Base-by-base conservation (phyloP, 1,140 invertebrate genomes). In the Colletes latitarsis region DNA sequence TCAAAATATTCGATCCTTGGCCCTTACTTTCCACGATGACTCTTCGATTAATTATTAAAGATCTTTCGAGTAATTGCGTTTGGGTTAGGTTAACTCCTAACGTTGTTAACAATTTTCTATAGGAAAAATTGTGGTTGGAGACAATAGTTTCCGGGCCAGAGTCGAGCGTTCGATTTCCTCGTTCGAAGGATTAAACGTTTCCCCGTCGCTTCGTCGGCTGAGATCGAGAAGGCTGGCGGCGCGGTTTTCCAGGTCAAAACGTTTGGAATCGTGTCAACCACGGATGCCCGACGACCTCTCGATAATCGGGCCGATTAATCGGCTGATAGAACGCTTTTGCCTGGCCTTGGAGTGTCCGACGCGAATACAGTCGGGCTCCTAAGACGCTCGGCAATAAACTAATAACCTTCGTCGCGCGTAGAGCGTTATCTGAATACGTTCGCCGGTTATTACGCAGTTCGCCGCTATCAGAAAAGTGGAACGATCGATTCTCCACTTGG, bases 401-500 rank as follows among this genome's bases (percentile, higher is more conserved):
- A 67, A 70, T 82, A 82, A 84, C 72, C 83, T 84, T 82, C 49
- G 60, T 17, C 84, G 58, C 58, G 78, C 49, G 14, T 66, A 17
- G 57, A 77, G 70, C 82, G 49, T 82, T 82, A 82, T 85, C 82
- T 86, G 82, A 86, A 85, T 64, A 84, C 66, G 84, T 43, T 75
- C 69, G 57, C 68, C 66, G 57, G 74, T 78, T 85, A 78, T 85
- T 85, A 85, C 74, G 74, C 82, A 67, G 73, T 74, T 82, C 76
- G 39, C 73, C 70, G 77, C 55, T 80, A 67, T 73, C 69, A 46
- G 75, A 85, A 86, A 85, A 82, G 80, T 86, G 52, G 82, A 85
- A 55, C 84, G 80, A 86, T 85, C 83, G 84, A 86, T 86, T 76
- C 52, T 41, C 72, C 53, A 60, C 72, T 85, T 81, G 83, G 73